phyloP scores from a whole-genome alignment of 2,888 invertebrate species.

The Cryptocheilus praepositus region DNA sequence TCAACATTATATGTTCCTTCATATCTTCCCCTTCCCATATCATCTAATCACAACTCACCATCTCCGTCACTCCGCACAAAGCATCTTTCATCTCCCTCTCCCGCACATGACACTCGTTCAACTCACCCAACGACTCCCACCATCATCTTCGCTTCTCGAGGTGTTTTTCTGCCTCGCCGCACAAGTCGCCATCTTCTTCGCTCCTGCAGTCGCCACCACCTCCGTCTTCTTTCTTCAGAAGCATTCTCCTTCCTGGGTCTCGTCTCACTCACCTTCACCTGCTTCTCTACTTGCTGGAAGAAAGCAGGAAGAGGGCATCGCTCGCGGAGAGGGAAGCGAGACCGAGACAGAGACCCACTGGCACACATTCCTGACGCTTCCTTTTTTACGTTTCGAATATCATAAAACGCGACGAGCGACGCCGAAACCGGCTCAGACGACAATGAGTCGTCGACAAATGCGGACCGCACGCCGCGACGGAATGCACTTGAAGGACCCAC shows the following conservation, averaged over 20 bases:
- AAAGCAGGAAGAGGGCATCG: slow-evolving; percentile 7
- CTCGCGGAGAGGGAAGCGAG: slow-evolving; percentile 31
- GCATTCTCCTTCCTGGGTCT: slow-evolving; percentile 3
- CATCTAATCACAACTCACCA: no score
- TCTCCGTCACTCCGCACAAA: no score
- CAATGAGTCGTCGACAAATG: slow-evolving; percentile 44
- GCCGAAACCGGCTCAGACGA: slow-evolving; percentile 67
- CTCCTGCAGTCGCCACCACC: not conserved
- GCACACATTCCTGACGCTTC: slow-evolving; percentile 71
- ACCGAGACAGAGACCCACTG: slow-evolving; percentile 70
- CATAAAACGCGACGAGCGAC: slow-evolving; percentile 71
- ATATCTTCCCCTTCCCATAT: no score
- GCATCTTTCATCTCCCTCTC: no score
- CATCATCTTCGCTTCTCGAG: no score
- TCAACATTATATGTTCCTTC: no score
- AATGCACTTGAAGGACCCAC: no score
- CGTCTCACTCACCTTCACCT: not conserved
- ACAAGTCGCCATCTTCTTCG: no score
- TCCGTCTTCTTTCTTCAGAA: slow-evolving; percentile 25
- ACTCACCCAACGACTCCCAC: no score
- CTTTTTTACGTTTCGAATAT: slow-evolving; percentile 74
- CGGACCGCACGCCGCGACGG: not conserved
- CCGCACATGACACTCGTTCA: no score
- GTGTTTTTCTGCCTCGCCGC: no score
- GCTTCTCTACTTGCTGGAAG: slow-evolving; percentile 1